Evolutionary conservation across 2,113 vertebrate genomes (phyloP).

Genomic region (Pelodiscus sinensis): DNA sequence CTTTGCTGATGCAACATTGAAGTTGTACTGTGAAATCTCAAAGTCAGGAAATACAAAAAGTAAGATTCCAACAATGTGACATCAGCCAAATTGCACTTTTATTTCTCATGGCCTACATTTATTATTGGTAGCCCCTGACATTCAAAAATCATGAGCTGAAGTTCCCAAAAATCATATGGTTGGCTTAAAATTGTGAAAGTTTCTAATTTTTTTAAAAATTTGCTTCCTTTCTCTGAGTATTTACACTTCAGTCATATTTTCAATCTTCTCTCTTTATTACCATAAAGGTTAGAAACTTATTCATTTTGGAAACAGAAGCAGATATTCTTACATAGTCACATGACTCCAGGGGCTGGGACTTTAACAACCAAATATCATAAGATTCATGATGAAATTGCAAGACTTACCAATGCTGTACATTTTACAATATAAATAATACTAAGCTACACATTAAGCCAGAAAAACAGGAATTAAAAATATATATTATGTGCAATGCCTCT

Average conservation of each 20-base stretch:
- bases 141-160: not conserved
- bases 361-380: not conserved
- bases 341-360: not conserved
- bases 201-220: not conserved
- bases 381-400: not conserved
- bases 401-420: not conserved
- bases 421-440: not conserved
- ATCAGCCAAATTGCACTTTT: conserved; percentile 33
- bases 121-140: conserved; percentile 2
- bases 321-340: not conserved
- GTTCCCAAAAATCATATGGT: not conserved
- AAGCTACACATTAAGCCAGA: not conserved
- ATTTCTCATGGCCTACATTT: not conserved
- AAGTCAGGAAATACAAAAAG: conserved; percentile 13
- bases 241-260: not conserved
- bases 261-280: not conserved
- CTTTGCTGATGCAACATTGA: not conserved
- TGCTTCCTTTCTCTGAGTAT: not conserved
- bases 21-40: conserved; percentile 4
- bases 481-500: conserved; percentile 12
- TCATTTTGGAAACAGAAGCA: not conserved
- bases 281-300: not conserved
- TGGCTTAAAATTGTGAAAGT: not conserved
- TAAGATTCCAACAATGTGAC: conserved; percentile 23
- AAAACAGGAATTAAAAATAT: not conserved